These are phyloP conservation scores for Deilephila porcellus DNA, from an alignment of 2,888 invertebrate species.

Conservation along the genomic window DNA sequence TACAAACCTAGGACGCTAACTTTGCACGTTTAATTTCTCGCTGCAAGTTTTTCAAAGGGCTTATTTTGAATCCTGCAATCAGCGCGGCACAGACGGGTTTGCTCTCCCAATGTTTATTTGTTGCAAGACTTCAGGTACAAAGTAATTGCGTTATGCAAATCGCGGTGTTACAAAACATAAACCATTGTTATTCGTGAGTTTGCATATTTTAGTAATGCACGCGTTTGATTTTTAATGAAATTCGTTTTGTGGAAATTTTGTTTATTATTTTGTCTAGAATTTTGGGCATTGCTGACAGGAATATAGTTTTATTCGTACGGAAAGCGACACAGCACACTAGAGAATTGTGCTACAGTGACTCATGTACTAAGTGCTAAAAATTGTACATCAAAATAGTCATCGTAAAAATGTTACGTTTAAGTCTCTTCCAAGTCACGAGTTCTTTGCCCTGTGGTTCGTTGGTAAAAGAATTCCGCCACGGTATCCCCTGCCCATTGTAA, in stretches of 20 bases:
- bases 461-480: too few species aligned
- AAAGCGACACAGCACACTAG: too few species aligned
- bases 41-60: slow-evolving; percentile 21
- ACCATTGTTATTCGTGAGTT: background rate
- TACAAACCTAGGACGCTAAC: slow-evolving; percentile 10
- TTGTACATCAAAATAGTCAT: too few species aligned
- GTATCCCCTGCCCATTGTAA: too few species aligned
- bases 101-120: too few species aligned
- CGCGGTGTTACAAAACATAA: background rate
- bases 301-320: background rate
- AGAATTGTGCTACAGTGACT: too few species aligned
- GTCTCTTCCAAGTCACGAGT: too few species aligned
- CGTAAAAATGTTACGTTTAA: too few species aligned
- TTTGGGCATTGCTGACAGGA: background rate
- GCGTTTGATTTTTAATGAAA: background rate
- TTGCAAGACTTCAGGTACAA: slow-evolving; percentile 9
- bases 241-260: background rate
- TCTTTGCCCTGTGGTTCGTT: too few species aligned
- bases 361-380: too few species aligned
- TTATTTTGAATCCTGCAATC: slow-evolving; percentile 12
- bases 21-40: slow-evolving; percentile 14
- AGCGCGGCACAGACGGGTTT: background rate
- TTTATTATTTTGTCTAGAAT: background rate
- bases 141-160: slow-evolving; percentile 9
- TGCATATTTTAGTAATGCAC: background rate